Evolutionary conservation across 1,140 invertebrate genomes (phyloP), one percentile per base, ranked within the genome.

Genomic region (Hyposmocoma kahamanoa): DNA sequence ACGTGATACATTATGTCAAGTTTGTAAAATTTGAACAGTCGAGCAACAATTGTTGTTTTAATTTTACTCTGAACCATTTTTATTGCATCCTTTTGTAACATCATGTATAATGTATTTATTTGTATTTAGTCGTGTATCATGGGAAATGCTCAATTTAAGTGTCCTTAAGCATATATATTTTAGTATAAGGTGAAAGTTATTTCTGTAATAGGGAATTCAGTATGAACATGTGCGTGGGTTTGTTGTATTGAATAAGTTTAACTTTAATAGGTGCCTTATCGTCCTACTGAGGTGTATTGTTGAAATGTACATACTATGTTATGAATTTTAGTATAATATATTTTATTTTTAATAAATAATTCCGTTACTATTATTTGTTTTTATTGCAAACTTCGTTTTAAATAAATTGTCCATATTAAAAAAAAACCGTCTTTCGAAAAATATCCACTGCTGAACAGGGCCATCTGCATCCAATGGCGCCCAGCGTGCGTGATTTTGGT

Each of bases 271-370:
- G 73, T 81, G 77, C 77, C 77, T 80, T 81, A 70, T 69, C 63
- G 59, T 68, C 62, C 59, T 72, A 60, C 56, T 61, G 53, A 68
- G 72, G 76, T 79, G 74, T 74, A 80, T 72, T 80, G 78, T 81
- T 79, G 60, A 68, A 60, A 56, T 77, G 76, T 83, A 79, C 67
- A 75, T 83, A 83, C 70, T 67, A 77, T 77, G 77, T 84, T 84
- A 79, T 70, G 73, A 76, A 59, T 62, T 80, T 79, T 74, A 64
- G 60, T 78, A 76, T 65, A 74, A 60, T 73, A 75, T 82, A 79
- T 82, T 73, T 68, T n/a, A n/a, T n/a, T n/a, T n/a, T n/a, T 67
- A 73, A 69, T 75, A 78, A 83, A 70, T 62, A 68, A 62, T 13
- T 59, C 59, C 74, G 76, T 82, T 78, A 80, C 67, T 61, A 41